Evolutionary conservation across 2,888 invertebrate genomes (phyloP).

Genomic region (Petrolisthes manimaculis): DNA sequence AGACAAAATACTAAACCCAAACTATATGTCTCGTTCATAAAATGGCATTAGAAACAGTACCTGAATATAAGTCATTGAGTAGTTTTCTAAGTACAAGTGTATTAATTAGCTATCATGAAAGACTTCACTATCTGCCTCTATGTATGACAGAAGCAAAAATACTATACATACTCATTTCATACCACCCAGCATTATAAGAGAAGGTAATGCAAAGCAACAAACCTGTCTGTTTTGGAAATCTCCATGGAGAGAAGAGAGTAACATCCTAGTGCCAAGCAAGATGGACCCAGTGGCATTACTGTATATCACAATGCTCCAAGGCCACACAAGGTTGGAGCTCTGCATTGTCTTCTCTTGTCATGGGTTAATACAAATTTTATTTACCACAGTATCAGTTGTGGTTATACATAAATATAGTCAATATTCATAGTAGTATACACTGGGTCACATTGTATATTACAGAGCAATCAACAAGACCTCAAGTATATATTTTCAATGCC

Average conservation of each 20-base stretch:
- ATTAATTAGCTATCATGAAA: constrained; percentile 31
- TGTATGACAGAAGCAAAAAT: constrained; percentile 19
- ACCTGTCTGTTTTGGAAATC: no score
- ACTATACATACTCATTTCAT: not conserved
- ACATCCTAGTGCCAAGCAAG: no score
- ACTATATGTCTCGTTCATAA: not conserved
- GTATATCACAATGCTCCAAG: no score
- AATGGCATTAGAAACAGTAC: constrained; percentile 16
- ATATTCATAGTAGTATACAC: constrained; percentile 23
- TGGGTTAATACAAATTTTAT: no score
- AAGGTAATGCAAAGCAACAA: no score
- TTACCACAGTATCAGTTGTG: no score
- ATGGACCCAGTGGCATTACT: no score
- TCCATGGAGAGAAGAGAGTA: no score
- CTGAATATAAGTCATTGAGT: constrained; percentile 15
- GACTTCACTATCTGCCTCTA: constrained; percentile 20
- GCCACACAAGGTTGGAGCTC: no score
- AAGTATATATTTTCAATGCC: constrained; percentile 23
- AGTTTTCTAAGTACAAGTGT: constrained; percentile 1
- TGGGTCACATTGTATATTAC: constrained; percentile 34
- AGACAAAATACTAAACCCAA: not conserved
- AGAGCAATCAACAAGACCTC: constrained; percentile 18
- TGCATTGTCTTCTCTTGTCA: no score
- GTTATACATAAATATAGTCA: no score
- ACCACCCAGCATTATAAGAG: no score